Base-by-base conservation (phyloP, 2,797 vertebrate species). In the Neoniphon sammara region DNA sequence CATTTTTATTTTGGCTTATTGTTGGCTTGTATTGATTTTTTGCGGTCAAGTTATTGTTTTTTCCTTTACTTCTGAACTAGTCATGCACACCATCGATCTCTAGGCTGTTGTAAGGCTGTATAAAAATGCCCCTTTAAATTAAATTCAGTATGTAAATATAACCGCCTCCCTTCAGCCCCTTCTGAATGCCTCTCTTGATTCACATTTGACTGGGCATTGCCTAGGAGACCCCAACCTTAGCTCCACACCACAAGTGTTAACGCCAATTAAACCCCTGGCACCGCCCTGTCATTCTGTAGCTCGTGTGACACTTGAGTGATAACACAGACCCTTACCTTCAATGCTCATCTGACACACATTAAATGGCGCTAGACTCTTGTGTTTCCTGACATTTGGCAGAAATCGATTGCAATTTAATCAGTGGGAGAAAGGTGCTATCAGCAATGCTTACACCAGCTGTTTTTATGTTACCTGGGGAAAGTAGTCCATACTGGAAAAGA, bases 371-470 rank as follows among this genome's bases (percentile, higher is more conserved):
- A 79, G 89, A 90, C 89, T 86, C 87, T 70, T 70, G 86, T 80
- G 73, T 91, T 93, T 93, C 91, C 92, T 93, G 93, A 93, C 93
- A 92, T 93, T 93, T 92, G 82, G 85, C 78, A 71, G 80, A 85
- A 93, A 93, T 93, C 91, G 84, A 93, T 93, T 88, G 92, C 89
- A 90, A 93, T 93, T 91, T 90, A 93, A 93, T 93, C 91, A 92
- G 89, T 27, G 83, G 46, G 74, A 83, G 88, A 85, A 52, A 81
- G 87, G 77, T 83, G 86, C 88, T 89, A 90, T 89, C 91, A 78
- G 88, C 90, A 86, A 71, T 49, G 66, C 87, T 86, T 64, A 75
- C 80, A 70, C 73, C 89, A 86, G 87, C 87, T 91, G 89, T 73
- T 91, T 84, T 49, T 59, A 63, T 84, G 80, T 79, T 88, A 82